Conservation (phyloP, 64 coral and sea anemone genomes). For the Anthopleura sola region DNA sequence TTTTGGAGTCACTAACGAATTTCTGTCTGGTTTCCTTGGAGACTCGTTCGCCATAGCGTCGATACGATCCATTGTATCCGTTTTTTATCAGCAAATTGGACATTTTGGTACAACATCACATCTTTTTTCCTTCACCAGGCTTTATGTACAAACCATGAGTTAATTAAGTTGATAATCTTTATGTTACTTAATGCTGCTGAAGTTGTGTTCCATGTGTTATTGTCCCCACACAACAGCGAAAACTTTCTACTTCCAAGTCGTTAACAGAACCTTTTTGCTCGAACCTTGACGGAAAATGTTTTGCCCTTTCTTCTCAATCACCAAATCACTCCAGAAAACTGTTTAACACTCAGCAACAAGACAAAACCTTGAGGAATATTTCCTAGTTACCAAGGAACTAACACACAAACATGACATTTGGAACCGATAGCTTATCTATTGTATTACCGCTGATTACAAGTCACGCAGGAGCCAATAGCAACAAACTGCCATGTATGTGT, state of each 20-base stretch:
- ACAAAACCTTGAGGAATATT: neutral
- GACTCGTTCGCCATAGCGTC: neutral
- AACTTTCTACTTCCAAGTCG: neutral
- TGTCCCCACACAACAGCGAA: neutral
- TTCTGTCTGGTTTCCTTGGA: conserved; percentile 14
- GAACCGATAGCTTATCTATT: neutral
- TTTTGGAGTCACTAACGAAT: neutral
- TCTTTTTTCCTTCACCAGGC: neutral
- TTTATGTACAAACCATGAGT: neutral
- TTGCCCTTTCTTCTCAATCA: neutral
- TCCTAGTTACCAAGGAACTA: neutral
- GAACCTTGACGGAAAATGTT: neutral
- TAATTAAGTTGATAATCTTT: neutral
- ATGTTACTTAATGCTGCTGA: neutral
- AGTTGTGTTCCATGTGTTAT: neutral
- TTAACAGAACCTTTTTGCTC: neutral
- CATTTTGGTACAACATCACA: neutral
- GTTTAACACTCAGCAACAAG: neutral
- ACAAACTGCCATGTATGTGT: neutral
- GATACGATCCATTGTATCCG: conserved; percentile 1
- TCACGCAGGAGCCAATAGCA: neutral
- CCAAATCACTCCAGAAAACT: neutral
- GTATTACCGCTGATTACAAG: neutral
- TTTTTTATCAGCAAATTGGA: conserved; percentile 15
- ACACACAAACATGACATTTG: neutral